These are phyloP conservation scores for Stichopus chloronotus DNA, from an alignment of 35 echinoderm and acorn worm species.

Conservation along the genomic window DNA sequence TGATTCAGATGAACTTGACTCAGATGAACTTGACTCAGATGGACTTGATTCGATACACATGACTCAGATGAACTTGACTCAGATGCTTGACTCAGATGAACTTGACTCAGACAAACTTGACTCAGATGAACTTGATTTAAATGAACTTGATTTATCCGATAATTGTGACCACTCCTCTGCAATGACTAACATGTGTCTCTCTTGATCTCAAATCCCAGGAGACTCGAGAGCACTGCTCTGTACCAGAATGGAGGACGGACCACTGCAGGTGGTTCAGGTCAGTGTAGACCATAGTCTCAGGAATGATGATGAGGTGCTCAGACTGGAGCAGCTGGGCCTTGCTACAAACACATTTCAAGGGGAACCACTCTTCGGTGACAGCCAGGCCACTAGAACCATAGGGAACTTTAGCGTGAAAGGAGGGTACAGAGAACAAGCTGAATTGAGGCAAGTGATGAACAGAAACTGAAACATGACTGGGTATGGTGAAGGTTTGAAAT, in stretches of 20 bases:
- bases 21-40: no score
- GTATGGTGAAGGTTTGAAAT: not conserved
- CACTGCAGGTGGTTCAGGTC: slow-evolving; percentile 73
- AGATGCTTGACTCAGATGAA: no score
- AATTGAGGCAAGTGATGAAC: slow-evolving; percentile 59
- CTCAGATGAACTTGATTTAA: no score
- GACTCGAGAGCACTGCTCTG: slow-evolving; percentile 84
- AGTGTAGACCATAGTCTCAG: slow-evolving; percentile 86
- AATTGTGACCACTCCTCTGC: no score
- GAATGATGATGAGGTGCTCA: slow-evolving; percentile 90
- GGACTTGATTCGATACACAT: no score
- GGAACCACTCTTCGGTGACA: slow-evolving; percentile 62
- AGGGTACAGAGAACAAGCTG: slow-evolving; percentile 80
- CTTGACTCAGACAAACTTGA: no score
- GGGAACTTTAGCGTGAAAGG: slow-evolving; percentile 91
- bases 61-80: no score
- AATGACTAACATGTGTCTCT: not conserved
- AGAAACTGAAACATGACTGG: not conserved
- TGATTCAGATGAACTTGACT: no score
- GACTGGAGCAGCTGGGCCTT: slow-evolving; percentile 83
- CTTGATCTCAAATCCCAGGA: slow-evolving; percentile 58
- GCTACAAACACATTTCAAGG: slow-evolving; percentile 64
- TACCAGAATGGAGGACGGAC: slow-evolving; percentile 59
- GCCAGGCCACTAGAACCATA: slow-evolving; percentile 77
- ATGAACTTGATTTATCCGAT: no score